Base-by-base conservation (phyloP, 1,140 invertebrate species). In the Heterodera carotae region DNA sequence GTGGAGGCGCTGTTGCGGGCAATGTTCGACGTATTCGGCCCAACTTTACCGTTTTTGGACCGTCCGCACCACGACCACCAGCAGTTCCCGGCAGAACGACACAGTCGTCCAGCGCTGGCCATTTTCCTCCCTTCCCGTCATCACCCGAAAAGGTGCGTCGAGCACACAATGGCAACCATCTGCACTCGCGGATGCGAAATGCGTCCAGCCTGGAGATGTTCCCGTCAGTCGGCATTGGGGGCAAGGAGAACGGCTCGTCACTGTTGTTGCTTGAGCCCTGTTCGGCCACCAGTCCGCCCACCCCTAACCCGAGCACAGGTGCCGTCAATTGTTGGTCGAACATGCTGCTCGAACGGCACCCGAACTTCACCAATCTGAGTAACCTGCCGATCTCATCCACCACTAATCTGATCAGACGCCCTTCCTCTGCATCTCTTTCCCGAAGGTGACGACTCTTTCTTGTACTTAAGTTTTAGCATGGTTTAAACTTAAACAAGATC, bases 201-300 rank as follows among this genome's bases (percentile, higher is more conserved):
- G 71, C 71, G 12, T 18, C 71, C 33, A 74, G 71, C 53, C 71
- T 74, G 43, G 71, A 74, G 34, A 2, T 74, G 39, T 74, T 74
- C 31, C 71, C 71, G 59, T 18, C 53, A 22, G 29, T 6, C 31
- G 70, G 71, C 7, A 66, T 27, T 66, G 62, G 62, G 12, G 62
- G 62, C 27, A 66, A 34, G 27, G 62, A 66, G 22, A 66, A 66
- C 33, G 62, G 62, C 10, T 31, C 62, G 5, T 66, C 27, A 12
- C 12, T 34, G 8, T 25, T 66, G 62, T 12, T 34, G 33, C 22
- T 66, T 2, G 71, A 74, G 25, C 31, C 12, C 27, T 39, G 59
- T n/a, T 64, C 71, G 27, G 71, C 71, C 6, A 74, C 71, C 34
- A 74, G 71, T 74, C 71, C 71, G 15, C 56, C 71, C 27, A 74